Percentiles rank a stretch among this genome's conserved stretches.
Evolutionary conservation across 1,140 invertebrate genomes (phyloP).

Genomic region (Platyscapa corneri): DNA sequence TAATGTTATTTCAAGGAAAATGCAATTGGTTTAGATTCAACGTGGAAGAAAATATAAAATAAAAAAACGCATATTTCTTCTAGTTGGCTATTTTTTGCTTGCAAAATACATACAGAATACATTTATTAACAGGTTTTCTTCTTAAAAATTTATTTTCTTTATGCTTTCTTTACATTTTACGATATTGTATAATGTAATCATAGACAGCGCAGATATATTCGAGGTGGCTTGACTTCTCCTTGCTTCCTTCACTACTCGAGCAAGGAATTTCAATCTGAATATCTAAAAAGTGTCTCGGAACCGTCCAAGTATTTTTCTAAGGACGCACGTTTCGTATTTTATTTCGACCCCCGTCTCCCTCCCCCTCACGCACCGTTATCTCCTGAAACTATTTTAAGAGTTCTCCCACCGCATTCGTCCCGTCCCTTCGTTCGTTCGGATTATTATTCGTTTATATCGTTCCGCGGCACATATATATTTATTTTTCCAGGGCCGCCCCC

Average conservation of each 20-base stretch:
- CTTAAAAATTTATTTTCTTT: too few relatives aligned
- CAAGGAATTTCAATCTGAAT: slow-evolving; percentile 24
- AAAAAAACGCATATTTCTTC: too few relatives aligned
- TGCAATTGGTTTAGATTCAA: too few relatives aligned
- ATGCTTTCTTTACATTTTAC: too few relatives aligned
- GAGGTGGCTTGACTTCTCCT: neutral
- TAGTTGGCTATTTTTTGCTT: too few relatives aligned
- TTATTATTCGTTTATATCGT: slow-evolving; percentile 35
- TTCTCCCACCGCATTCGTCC: neutral
- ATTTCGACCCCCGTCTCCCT: neutral
- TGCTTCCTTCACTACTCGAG: neutral
- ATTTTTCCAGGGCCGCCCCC: neutral
- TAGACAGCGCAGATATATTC: too few relatives aligned
- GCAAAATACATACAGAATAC: too few relatives aligned
- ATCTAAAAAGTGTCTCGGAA: neutral
- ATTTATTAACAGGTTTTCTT: too few relatives aligned
- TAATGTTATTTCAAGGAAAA: too few relatives aligned
- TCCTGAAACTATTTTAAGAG: slow-evolving; percentile 39
- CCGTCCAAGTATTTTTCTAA: slow-evolving; percentile 10
- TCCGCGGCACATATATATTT: slow-evolving; percentile 20
- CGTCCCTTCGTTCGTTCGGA: neutral
- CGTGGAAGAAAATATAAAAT: too few relatives aligned
- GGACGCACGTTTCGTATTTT: neutral
- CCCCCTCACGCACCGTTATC: neutral
- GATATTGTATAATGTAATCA: too few relatives aligned